Percentiles rank a stretch among this genome's conserved stretches.
phyloP scores from a whole-genome alignment of 2,113 vertebrate species.

The Phasianus colchicus region DNA sequence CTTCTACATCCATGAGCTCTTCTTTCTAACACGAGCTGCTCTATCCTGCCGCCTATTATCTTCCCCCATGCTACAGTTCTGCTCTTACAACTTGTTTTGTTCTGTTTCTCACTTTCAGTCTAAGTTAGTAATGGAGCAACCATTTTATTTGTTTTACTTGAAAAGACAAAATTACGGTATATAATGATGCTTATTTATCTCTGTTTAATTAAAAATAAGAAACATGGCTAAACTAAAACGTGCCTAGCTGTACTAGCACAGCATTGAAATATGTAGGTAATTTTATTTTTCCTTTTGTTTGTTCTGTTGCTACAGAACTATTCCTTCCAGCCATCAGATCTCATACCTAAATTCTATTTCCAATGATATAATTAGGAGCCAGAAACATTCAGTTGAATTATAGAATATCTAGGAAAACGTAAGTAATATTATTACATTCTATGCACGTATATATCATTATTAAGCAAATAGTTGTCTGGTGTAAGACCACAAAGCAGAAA shows the following conservation, averaged over 20 bases:
- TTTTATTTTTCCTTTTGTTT: slow-evolving; percentile 8
- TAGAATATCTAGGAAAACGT: not conserved
- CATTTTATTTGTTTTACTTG: not conserved
- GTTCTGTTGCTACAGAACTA: not conserved
- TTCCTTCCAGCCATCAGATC: slow-evolving; percentile 12
- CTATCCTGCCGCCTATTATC: not conserved
- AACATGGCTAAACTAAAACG: not conserved
- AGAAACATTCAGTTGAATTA: slow-evolving; percentile 1
- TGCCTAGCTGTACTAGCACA: not conserved
- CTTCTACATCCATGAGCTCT: not conserved
- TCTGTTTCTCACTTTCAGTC: not conserved
- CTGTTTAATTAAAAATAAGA: slow-evolving; percentile 53
- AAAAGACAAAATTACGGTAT: not conserved
- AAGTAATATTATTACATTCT: slow-evolving; percentile 22
- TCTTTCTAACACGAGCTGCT: not conserved
- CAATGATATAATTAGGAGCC: slow-evolving; percentile 3
- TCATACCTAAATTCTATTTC: not conserved
- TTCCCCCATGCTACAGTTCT: not conserved
- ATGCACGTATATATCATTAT: not conserved
- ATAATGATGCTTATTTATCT: slow-evolving; percentile 20
- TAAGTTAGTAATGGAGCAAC: not conserved
- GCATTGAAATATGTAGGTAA: slow-evolving; percentile 34
- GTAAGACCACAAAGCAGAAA: slow-evolving; percentile 38
- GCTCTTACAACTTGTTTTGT: not conserved
- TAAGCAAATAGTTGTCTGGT: not conserved